Evolutionary conservation across 2,888 invertebrate species (phyloP), one percentile per base, ranked within the genome.

Genomic region (Antheraea yamamai): DNA sequence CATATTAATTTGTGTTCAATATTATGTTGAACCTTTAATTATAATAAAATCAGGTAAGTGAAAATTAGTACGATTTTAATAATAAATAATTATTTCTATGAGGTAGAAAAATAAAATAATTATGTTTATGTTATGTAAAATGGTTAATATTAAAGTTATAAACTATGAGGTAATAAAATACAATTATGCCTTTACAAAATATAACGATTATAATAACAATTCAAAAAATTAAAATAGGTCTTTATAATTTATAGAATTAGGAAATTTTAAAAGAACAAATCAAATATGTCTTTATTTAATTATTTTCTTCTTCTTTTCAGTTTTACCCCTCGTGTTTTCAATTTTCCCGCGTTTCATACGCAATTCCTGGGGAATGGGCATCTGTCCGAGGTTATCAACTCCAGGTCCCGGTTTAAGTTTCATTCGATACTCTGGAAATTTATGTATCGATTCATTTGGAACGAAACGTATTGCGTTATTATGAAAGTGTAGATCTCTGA

Each of bases 371-470:
- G 75, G 88, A 26, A 89, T 88, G 8, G 89, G 89, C 79, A 87
- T 79, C 52, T 86, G 86, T 0, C 88, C 88, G 0, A 76, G 75
- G 47, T 75, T 76, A 74, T 89, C 89, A 0, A 88, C 86, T 0
- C 89, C 89, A 0, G 89, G 88, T 0, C 89, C 89, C 0, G 85
- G 81, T 64, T 78, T 82, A 16, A 88, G 20, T 51, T 76, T 77
- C 71, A 23, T 73, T 12, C 79, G 75, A 12, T 79, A 81, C 12
- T 72, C 74, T 55, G 78, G 70, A 2, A 16, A 73, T 0, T 51
- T 61, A 18, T 52, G 55, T 1, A 75, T 30, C 23, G 75, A 75
- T 16, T 72, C 51, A 10, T 64, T 52, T 7, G 76, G 77, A 2
- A 75, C 58, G 16, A 76, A 72, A 1, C 76, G 75, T 55, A 75